Conservation (phyloP, 2,888 invertebrate genomes). For the Tinea pellionella region DNA sequence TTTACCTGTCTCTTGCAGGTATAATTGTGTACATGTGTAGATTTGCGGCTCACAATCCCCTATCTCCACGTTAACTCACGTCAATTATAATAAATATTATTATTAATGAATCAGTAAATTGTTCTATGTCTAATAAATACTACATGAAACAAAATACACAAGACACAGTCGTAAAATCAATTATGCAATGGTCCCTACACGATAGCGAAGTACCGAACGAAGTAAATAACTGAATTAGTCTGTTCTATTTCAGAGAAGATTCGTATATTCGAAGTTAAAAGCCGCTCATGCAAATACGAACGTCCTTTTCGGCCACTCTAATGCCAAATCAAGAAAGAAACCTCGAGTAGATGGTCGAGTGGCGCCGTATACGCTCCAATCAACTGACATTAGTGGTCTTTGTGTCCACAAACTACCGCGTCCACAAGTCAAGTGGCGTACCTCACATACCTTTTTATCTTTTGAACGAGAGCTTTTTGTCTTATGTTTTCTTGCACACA, state of each 20-base stretch:
- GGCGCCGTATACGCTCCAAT: conserved; percentile 64
- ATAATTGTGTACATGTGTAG: background rate
- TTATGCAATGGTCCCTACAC: conserved; percentile 1
- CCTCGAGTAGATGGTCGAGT: conserved; percentile 50
- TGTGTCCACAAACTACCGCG: conserved; percentile 21
- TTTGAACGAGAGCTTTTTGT: background rate
- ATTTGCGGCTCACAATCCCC: background rate
- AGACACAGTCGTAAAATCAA: conserved; percentile 2
- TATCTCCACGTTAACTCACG: background rate
- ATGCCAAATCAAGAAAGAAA: conserved; percentile 66
- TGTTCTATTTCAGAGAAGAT: conserved; percentile 1
- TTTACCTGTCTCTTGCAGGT: conserved; percentile 9
- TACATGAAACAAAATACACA: background rate
- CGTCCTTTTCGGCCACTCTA: conserved; percentile 63
- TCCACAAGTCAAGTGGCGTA: background rate
- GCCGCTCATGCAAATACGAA: conserved; percentile 63
- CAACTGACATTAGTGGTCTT: conserved; percentile 51
- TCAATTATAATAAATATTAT: conserved; percentile 14
- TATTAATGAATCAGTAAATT: too few species aligned
- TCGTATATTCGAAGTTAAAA: conserved; percentile 19
- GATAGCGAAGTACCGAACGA: background rate
- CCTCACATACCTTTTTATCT: background rate
- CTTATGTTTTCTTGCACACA: background rate
- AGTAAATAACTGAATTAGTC: background rate
- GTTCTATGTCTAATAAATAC: too few species aligned